phyloP scores from a whole-genome alignment of 2,888 invertebrate genomes.

The Nephrotoma appendiculata region DNA sequence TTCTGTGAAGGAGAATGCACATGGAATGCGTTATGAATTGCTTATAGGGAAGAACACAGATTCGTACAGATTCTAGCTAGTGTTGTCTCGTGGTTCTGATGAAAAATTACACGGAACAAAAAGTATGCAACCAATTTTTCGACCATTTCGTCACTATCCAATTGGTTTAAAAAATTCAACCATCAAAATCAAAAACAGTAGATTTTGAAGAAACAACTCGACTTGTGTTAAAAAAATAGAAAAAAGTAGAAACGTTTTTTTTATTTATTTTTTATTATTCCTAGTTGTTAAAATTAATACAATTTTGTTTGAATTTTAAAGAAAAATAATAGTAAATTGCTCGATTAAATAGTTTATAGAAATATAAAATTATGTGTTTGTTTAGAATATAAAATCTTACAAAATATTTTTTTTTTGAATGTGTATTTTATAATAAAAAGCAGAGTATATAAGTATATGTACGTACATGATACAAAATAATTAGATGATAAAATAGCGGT shows the following conservation, averaged over 20 bases:
- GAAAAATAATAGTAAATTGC: not conserved
- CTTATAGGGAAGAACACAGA: too few relatives aligned
- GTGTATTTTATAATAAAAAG: not conserved
- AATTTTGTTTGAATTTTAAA: not conserved
- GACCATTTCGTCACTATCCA: not conserved
- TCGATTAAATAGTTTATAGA: not conserved
- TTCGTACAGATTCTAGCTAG: too few relatives aligned
- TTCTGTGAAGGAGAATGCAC: too few relatives aligned
- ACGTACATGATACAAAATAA: not conserved
- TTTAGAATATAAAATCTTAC: not conserved
- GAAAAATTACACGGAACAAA: too few relatives aligned
- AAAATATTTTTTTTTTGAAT: not conserved
- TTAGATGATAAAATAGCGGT: not conserved
- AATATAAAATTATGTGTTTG: not conserved
- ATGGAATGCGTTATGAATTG: too few relatives aligned
- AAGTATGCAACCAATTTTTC: not conserved
- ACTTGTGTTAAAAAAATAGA: not conserved
- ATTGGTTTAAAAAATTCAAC: not conserved
- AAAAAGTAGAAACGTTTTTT: not conserved
- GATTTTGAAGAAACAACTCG: not conserved
- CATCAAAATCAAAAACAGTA: not conserved
- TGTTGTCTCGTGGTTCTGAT: too few relatives aligned
- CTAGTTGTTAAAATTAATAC: not conserved
- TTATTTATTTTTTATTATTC: not conserved
- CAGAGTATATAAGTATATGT: not conserved